Conservation (phyloP, 2,113 vertebrate genomes). For the Brachirus orientalis region DNA sequence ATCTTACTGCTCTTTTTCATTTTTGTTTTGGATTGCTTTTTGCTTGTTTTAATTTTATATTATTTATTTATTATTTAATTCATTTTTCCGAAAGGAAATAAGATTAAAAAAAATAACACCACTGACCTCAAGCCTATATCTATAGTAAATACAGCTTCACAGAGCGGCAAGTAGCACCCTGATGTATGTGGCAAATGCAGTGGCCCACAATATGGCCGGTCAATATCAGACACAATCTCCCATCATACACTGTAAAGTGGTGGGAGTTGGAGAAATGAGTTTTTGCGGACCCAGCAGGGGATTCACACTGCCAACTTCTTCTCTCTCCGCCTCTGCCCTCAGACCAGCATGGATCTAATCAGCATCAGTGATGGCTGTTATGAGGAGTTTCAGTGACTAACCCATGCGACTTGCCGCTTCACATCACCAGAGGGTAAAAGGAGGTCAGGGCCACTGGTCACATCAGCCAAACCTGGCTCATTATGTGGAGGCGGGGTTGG, state of each 20-base stretch:
- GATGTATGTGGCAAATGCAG: conserved; percentile 4
- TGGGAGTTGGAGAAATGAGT: conserved; percentile 63
- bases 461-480: conserved; percentile 49
- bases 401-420: conserved; percentile 11
- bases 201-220: conserved; percentile 34
- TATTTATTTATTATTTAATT: no score
- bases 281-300: conserved; percentile 52
- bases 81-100: no score
- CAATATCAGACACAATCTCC: conserved; percentile 53
- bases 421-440: conserved; percentile 42
- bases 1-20: no score
- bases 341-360: conserved; percentile 63
- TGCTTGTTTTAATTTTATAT: no score
- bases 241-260: conserved; percentile 61
- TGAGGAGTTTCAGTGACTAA: conserved; percentile 52
- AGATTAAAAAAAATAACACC: no score
- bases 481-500: conserved; percentile 10
- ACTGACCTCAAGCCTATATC: background rate
- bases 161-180: no score
- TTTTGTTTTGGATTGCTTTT: no score
- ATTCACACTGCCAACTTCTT: conserved; percentile 33
- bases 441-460: conserved; percentile 42
- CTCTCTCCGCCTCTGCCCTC: conserved; percentile 51
- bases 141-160: background rate
- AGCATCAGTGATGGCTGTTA: conserved; percentile 33